phyloP scores from a whole-genome alignment of 2,888 invertebrate genomes.

The Clusia tigrina region DNA sequence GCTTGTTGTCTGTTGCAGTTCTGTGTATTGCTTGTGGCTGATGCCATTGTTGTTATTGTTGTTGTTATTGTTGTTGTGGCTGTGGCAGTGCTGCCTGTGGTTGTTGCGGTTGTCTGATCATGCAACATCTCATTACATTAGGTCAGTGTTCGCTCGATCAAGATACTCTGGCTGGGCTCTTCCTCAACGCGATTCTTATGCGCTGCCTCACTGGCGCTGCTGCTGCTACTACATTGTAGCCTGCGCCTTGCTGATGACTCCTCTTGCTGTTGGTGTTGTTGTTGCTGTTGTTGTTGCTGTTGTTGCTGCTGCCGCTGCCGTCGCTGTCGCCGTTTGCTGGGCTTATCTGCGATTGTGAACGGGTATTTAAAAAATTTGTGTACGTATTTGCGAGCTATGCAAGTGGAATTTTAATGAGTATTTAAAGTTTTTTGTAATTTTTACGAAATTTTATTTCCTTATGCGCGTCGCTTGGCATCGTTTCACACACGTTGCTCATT shows the following conservation, averaged over 20 bases:
- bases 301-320: not conserved
- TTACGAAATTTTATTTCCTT: not conserved
- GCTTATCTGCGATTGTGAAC: conserved; percentile 6
- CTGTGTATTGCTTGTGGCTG: conserved; percentile 25
- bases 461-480: not conserved
- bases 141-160: conserved; percentile 20
- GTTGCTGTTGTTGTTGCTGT: not conserved
- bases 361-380: not conserved
- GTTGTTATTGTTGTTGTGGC: conserved; percentile 9
- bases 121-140: conserved; percentile 18
- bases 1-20: conserved; percentile 21
- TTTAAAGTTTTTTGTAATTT: conserved; percentile 7
- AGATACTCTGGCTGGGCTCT: not conserved
- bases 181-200: too few species aligned
- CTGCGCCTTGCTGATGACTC: not conserved
- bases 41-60: not conserved
- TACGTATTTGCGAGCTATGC: not conserved
- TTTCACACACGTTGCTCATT: not conserved
- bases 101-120: conserved; percentile 3
- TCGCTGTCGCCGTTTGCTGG: not conserved
- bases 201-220: too few species aligned
- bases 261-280: not conserved
- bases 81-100: not conserved
- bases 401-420: conserved; percentile 4
- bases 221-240: not conserved